Evolutionary conservation across 2,888 invertebrate genomes (phyloP).

Genomic region (Dascillus cervinus): DNA sequence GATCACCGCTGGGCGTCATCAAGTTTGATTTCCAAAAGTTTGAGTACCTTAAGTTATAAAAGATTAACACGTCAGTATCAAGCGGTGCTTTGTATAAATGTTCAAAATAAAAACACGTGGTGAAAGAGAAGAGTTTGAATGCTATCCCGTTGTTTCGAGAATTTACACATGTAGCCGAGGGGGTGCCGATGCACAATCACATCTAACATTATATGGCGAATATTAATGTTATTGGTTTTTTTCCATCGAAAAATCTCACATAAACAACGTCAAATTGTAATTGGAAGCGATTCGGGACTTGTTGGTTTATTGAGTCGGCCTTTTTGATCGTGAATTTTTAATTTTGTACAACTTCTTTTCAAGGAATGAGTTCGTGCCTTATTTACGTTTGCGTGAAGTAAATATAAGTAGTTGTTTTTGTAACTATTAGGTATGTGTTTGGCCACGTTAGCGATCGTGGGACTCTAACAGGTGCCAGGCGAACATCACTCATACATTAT

Average conservation of each 20-base stretch:
- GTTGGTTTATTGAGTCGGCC: constrained; percentile 18
- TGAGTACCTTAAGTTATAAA: constrained; percentile 13
- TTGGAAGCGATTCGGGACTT: constrained; percentile 22
- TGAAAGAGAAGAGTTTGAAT: constrained; percentile 17
- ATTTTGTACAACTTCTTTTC: too few relatives aligned
- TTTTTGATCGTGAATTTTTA: constrained; percentile 17
- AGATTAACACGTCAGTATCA: constrained; percentile 25
- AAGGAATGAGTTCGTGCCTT: too few relatives aligned
- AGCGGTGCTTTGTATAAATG: constrained; percentile 20
- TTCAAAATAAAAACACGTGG: constrained; percentile 21
- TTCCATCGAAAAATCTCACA: constrained; percentile 19
- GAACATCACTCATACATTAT: constrained; percentile 9
- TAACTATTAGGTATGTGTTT: constrained; percentile 19
- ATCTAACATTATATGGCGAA: constrained; percentile 9
- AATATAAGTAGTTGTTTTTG: constrained; percentile 20
- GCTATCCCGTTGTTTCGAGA: constrained; percentile 17
- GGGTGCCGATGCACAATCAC: constrained; percentile 5
- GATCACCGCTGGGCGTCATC: too few relatives aligned
- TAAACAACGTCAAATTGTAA: constrained; percentile 18
- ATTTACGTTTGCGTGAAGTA: constrained; percentile 22
- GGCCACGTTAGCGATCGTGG: constrained; percentile 21
- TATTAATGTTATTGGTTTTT: constrained; percentile 20
- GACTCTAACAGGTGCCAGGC: constrained; percentile 11
- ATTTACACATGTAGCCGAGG: constrained; percentile 7
- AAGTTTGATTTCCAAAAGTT: background rate